Conservation (phyloP, 2,113 vertebrate species). For the Urocynchramus pylzowi region DNA sequence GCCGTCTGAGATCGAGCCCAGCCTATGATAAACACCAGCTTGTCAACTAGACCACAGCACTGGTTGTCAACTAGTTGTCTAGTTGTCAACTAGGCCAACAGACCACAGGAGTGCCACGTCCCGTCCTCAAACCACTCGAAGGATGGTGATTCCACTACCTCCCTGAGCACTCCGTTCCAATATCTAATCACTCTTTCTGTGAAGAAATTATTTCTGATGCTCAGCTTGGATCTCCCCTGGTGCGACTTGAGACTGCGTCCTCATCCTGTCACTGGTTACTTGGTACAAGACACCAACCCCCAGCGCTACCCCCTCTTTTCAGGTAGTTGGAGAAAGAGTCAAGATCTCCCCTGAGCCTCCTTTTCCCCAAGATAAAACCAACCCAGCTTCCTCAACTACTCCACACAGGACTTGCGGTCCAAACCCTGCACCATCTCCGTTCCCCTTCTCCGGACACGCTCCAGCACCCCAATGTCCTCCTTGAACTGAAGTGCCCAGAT, state of each 20-base stretch:
- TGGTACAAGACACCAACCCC: neutral
- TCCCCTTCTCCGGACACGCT: neutral
- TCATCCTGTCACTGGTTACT: neutral
- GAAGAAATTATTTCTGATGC: neutral
- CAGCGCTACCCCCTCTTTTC: neutral
- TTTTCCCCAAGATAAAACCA: neutral
- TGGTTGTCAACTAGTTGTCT: no score
- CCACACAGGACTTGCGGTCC: neutral
- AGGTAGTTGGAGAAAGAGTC: accelerated
- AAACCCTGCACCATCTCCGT: neutral
- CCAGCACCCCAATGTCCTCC: neutral
- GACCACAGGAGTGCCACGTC: neutral
- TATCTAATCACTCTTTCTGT: no score
- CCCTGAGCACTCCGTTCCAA: no score
- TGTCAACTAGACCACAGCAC: neutral
- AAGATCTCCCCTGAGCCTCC: neutral
- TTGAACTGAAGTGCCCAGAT: no score
- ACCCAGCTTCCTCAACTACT: neutral
- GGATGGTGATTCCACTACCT: no score
- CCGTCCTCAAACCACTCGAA: neutral
- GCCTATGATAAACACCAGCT: neutral
- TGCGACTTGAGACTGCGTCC: neutral
- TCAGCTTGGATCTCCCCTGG: no score
- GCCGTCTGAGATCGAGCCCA: neutral
- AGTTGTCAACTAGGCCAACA: neutral